Base-by-base conservation (phyloP, 2,888 invertebrate species). In the Athrips mouffetella region DNA sequence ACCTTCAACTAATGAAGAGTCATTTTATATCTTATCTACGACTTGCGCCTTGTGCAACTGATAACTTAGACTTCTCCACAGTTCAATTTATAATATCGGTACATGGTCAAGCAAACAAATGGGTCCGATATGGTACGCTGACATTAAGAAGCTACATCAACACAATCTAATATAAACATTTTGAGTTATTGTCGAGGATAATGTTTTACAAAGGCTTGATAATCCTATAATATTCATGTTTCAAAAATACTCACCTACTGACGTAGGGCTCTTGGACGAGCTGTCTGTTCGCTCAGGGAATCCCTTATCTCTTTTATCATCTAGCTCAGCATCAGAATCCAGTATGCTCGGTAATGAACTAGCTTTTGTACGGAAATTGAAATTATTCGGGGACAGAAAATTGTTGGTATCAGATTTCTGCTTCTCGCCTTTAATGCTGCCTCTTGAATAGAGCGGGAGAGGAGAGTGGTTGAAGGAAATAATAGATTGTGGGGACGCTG, bases 271-370 rank as follows among this genome's bases (percentile, higher is more conserved):
- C 80, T 91, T 93, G 35, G 91, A 90, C 16, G 89, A 85, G 40
- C 89, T 89, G 53, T 89, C 89, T 29, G 76, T 71, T 60, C 86
- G 67, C 59, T 82, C 73, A 5, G 76, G 73, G 50, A 86, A 89
- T 13, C 82, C 83, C 53, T 83, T 86, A n/a, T 80, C 80, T 45
- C 84, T 80, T 62, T 79, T 89, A 52, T 80, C 86, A 48, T 92
- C 92, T 51, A 90, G 80, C 55, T 93, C 93, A 33, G 91, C 91
- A 53, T 94, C 94, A 0, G 93, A 93, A 67, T 95, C 94, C 64
- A 96, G 83, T 65, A 95, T 95, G 69, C 94, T 95, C 0, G 96
- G 96, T 67, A 96, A 76, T 49, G 95, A 95, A 68, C 92, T 94
- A 44, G 95, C 94, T 76, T 89, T 89, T 47, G 78, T 78, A 45